Evolutionary conservation across 2,888 invertebrate species (phyloP).

Genomic region (Salticus scenicus): DNA sequence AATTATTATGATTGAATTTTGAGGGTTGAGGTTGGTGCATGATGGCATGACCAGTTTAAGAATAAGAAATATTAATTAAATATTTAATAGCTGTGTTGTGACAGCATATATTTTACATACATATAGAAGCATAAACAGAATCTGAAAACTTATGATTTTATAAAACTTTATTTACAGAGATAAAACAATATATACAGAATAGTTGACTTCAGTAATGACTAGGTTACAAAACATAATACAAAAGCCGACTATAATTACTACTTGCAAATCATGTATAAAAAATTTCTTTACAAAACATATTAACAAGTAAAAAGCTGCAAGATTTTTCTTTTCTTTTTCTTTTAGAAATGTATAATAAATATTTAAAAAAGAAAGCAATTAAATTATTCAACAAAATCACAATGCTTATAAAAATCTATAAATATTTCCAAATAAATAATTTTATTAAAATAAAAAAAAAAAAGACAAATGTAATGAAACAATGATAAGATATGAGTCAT

Average conservation of each 20-base stretch:
- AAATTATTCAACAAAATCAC: too few species aligned
- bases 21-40: too few species aligned
- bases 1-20: too few species aligned
- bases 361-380: neutral
- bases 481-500: too few species aligned
- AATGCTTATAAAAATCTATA: too few species aligned
- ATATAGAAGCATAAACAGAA: neutral
- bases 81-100: too few species aligned
- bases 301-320: conserved; percentile 32
- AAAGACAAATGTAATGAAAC: too few species aligned
- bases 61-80: too few species aligned
- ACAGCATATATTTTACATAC: too few species aligned
- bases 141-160: neutral
- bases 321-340: neutral
- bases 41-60: too few species aligned
- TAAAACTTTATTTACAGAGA: conserved; percentile 57
- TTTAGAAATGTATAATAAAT: neutral
- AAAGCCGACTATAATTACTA: conserved; percentile 42
- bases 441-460: too few species aligned
- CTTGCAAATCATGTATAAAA: conserved; percentile 41
- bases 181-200: conserved; percentile 63
- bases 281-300: conserved; percentile 20
- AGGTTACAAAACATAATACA: conserved; percentile 63
- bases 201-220: conserved; percentile 58
- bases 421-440: too few species aligned